These are phyloP conservation scores for Lepidonotus clava DNA, from an alignment of 2,888 invertebrate genomes.

Conservation along the genomic window DNA sequence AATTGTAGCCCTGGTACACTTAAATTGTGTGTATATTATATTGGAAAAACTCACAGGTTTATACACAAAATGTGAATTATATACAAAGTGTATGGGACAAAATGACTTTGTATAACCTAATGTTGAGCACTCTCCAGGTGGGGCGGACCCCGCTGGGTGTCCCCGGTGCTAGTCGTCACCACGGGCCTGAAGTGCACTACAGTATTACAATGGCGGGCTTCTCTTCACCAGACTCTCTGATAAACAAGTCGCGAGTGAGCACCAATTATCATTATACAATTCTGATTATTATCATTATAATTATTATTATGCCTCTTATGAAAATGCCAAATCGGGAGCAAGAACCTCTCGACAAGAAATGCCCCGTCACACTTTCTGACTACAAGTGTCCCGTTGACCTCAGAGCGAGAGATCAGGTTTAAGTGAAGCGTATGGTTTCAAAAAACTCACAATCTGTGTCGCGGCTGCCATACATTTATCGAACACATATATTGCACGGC, in stretches of 20 bases:
- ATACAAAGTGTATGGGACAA: constrained; percentile 46
- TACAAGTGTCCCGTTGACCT: background rate
- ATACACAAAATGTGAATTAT: constrained; percentile 40
- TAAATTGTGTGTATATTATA: background rate
- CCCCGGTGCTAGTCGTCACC: too few relatives aligned
- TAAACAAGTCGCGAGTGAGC: constrained; percentile 36
- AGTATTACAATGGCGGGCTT: background rate
- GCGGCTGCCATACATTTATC: constrained; percentile 18
- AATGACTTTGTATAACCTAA: constrained; percentile 32
- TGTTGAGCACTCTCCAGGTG: constrained; percentile 40
- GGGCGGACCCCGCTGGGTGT: too few relatives aligned
- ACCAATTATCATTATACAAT: constrained; percentile 35
- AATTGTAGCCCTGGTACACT: constrained; percentile 13
- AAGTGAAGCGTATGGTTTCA: background rate
- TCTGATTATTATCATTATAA: background rate
- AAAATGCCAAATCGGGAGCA: constrained; percentile 28
- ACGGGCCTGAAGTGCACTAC: background rate
- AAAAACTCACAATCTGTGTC: constrained; percentile 14
- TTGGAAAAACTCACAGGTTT: background rate
- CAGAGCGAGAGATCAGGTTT: background rate
- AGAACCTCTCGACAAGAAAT: background rate
- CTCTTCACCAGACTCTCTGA: constrained; percentile 31
- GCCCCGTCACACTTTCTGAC: background rate
- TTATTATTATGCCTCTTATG: constrained; percentile 36
- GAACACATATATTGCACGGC: constrained; percentile 40